A percentile compares a stretch with the other conserved stretches of the same genome.
These are phyloP conservation scores for Arion vulgaris DNA, from an alignment of 1,140 invertebrate species.

Conservation along the genomic window DNA sequence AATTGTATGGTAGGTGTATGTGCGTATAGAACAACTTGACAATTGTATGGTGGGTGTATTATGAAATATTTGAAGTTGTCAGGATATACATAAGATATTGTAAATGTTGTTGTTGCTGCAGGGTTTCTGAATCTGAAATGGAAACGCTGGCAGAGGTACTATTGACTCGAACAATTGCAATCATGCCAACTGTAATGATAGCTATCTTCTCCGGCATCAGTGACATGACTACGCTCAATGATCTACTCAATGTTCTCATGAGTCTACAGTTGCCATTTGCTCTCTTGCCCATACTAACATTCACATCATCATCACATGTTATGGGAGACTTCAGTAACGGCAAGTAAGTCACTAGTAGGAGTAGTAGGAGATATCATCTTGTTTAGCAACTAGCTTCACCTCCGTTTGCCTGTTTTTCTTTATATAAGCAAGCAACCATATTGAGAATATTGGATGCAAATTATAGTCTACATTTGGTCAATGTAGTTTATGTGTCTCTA, in stretches of 20 bases:
- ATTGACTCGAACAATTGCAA: constrained; percentile 89
- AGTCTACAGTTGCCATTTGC: constrained; percentile 82
- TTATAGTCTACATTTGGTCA: too few species aligned
- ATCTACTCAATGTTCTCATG: constrained; percentile 92
- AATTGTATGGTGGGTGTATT: too few species aligned
- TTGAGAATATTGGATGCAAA: too few species aligned
- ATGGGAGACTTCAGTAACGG: constrained; percentile 78
- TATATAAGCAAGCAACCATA: too few species aligned
- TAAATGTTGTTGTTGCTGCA: constrained; percentile 59
- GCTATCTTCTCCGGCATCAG: constrained; percentile 83
- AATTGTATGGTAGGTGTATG: too few species aligned
- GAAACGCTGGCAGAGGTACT: constrained; percentile 91
- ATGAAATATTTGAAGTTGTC: too few species aligned
- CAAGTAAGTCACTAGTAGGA: constrained; percentile 57
- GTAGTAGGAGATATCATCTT: too few species aligned
- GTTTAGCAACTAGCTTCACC: too few species aligned
- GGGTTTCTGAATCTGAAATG: constrained; percentile 92
- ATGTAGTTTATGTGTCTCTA: too few species aligned
- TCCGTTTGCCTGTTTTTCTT: too few species aligned
- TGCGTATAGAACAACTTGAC: too few species aligned
- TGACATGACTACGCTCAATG: constrained; percentile 88
- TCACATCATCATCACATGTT: constrained; percentile 84
- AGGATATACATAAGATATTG: too few species aligned
- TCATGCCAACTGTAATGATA: constrained; percentile 88
- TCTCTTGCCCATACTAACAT: constrained; percentile 88